Conservation (phyloP, 1,140 invertebrate species). For the Halyomorpha halys region DNA sequence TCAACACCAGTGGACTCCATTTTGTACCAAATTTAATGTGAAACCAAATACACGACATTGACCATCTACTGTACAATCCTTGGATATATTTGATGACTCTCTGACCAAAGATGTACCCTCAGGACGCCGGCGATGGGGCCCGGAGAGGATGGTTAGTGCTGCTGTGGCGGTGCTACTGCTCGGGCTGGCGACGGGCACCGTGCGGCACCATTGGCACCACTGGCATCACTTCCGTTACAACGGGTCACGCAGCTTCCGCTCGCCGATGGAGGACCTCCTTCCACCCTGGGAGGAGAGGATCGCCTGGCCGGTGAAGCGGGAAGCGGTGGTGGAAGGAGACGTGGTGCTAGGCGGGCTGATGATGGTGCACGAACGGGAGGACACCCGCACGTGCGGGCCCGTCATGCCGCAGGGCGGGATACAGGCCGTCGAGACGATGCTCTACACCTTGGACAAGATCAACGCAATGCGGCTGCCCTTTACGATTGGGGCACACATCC, state of each 20-base stretch:
- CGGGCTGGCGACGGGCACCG: not conserved
- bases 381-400: constrained; percentile 70
- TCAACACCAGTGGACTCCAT: too few relatives aligned
- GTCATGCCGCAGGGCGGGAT: constrained; percentile 91
- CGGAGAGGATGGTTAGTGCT: constrained; percentile 1
- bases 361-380: constrained; percentile 92
- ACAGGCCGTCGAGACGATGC: constrained; percentile 83
- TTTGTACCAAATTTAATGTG: too few relatives aligned
- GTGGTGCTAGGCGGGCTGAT: constrained; percentile 78
- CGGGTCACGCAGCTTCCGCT: not conserved
- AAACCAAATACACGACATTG: too few relatives aligned
- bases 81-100: too few relatives aligned
- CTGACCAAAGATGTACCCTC: too few relatives aligned
- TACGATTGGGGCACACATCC: constrained; percentile 73
- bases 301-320: constrained; percentile 74
- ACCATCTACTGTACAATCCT: too few relatives aligned
- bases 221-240: not conserved
- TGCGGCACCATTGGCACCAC: not conserved
- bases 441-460: constrained; percentile 78
- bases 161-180: not conserved
- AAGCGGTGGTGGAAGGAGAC: constrained; percentile 71
- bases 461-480: constrained; percentile 55
- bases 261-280: not conserved
- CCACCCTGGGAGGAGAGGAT: constrained; percentile 10
- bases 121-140: not conserved